Conservation (phyloP, 2,113 vertebrate genomes). For the Pelobates fuscus region DNA sequence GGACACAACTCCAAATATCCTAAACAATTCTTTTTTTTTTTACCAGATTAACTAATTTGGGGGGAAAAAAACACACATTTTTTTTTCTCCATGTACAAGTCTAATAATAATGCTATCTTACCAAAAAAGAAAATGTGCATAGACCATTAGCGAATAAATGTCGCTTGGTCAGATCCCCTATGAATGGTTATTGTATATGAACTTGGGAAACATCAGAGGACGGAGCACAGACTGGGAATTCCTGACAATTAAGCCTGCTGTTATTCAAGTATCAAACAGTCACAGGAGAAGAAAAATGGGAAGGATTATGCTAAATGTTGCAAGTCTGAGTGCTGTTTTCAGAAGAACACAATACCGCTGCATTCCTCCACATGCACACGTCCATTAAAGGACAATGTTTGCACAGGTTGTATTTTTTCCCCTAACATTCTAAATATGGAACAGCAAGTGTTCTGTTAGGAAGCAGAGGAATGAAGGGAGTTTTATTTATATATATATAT, state of each 20-base stretch:
- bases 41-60: too few relatives aligned
- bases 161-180: slow-evolving; percentile 45
- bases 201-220: slow-evolving; percentile 36
- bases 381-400: slow-evolving; percentile 36
- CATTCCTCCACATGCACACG: slow-evolving; percentile 17
- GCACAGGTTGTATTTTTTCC: background rate
- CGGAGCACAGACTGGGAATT: slow-evolving; percentile 16
- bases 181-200: slow-evolving; percentile 47
- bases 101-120: too few relatives aligned
- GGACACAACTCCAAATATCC: too few relatives aligned
- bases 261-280: slow-evolving; percentile 49
- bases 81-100: too few relatives aligned
- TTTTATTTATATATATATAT: too few relatives aligned
- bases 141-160: slow-evolving; percentile 5
- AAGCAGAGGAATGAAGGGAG: too few relatives aligned
- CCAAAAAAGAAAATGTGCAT: slow-evolving; percentile 8
- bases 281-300: slow-evolving; percentile 51
- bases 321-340: slow-evolving; percentile 14
- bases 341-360: slow-evolving; percentile 17
- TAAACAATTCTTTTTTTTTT: too few relatives aligned
- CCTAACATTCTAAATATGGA: slow-evolving; percentile 15
- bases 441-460: background rate
- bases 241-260: slow-evolving; percentile 4
- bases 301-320: slow-evolving; percentile 52
- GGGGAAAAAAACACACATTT: slow-evolving; percentile 1